Evolutionary conservation across 2,888 invertebrate species (phyloP).

Genomic region (Drosophila tanythrix): DNA sequence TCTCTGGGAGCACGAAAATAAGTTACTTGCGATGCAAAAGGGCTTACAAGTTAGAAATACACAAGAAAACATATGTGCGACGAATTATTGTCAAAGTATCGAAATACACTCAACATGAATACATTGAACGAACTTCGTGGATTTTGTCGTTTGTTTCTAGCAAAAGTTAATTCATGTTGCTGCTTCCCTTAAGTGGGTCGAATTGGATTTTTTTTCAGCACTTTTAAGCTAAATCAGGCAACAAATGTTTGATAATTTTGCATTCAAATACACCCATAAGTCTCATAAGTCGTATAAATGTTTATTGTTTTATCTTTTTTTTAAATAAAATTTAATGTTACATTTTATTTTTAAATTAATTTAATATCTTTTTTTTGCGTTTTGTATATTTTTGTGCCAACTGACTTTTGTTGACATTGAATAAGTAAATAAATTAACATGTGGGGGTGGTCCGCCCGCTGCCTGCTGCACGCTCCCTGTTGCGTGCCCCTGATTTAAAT

Average conservation of each 20-base stretch:
- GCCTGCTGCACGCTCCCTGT: neutral
- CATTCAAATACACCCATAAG: too few species aligned
- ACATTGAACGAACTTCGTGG: neutral
- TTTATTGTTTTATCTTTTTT: too few species aligned
- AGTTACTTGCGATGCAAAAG: slow-evolving; percentile 48
- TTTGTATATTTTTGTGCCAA: neutral
- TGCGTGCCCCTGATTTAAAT: neutral
- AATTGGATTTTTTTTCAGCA: neutral
- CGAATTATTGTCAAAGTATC: neutral
- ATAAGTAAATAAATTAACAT: neutral
- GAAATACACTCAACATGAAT: neutral
- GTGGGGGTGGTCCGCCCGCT: too few species aligned
- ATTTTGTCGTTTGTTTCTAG: neutral
- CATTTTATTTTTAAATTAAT: neutral
- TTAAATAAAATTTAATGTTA: too few species aligned
- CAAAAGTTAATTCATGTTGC: neutral
- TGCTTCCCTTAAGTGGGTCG: neutral
- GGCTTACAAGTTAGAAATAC: slow-evolving; percentile 28
- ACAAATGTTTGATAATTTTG: too few species aligned
- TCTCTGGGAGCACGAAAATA: slow-evolving; percentile 43
- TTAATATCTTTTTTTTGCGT: neutral
- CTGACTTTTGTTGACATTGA: neutral
- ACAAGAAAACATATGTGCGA: slow-evolving; percentile 1
- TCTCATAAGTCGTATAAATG: too few species aligned
- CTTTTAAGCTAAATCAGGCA: neutral